Percentiles rank a stretch among this genome's conserved stretches.
Evolutionary conservation across 2,888 invertebrate genomes (phyloP).

Genomic region (Laspeyria flexula): DNA sequence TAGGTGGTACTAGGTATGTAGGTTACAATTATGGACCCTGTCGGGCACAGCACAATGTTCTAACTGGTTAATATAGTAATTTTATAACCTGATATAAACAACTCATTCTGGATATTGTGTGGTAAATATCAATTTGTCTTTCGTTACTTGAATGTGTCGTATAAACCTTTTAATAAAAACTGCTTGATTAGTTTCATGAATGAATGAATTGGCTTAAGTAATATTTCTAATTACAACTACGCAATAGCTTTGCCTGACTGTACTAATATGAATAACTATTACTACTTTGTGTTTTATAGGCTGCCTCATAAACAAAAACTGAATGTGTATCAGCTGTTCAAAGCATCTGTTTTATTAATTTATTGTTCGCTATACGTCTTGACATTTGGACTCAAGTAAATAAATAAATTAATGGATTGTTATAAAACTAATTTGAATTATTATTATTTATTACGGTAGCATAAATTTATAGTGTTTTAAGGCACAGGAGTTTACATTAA

Average conservation of each 20-base stretch:
- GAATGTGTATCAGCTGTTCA: background rate
- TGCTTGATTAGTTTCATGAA: constrained; percentile 43
- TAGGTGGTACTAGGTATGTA: too few species aligned
- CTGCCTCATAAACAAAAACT: background rate
- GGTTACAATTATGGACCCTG: too few species aligned
- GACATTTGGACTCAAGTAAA: background rate
- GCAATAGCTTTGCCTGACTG: too few species aligned
- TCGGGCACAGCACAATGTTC: too few species aligned
- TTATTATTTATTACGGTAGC: too few species aligned
- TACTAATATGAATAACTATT: constrained; percentile 29
- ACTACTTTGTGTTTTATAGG: constrained; percentile 1
- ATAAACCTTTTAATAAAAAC: constrained; percentile 40
- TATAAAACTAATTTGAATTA: too few species aligned
- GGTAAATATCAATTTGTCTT: constrained; percentile 25
- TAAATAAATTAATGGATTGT: background rate
- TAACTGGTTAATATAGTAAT: background rate
- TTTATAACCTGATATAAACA: too few species aligned
- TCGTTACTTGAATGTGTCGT: constrained; percentile 19
- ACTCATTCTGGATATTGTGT: constrained; percentile 27
- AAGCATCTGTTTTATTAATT: background rate
- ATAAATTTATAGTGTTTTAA: too few species aligned
- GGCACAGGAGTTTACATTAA: too few species aligned
- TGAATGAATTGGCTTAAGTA: constrained; percentile 34
- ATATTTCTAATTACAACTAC: constrained; percentile 11
- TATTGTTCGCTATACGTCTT: background rate